Evolutionary conservation across 1,140 invertebrate species (phyloP).

Genomic region (Lordiphosa clarofinis): DNA sequence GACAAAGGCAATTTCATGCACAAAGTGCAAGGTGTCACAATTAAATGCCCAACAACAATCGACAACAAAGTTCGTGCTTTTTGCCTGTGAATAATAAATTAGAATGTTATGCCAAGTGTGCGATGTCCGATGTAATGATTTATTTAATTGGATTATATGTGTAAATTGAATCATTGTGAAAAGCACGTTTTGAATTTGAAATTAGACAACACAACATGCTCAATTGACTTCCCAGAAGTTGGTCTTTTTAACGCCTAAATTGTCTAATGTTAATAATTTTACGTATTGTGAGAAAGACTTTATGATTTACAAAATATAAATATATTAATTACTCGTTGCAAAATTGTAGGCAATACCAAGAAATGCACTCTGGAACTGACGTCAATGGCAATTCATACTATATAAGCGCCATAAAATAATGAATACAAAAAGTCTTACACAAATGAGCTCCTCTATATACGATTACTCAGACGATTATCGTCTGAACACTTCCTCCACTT

Average conservation of each 20-base stretch:
- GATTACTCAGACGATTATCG: no score
- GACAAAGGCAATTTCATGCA: conserved; percentile 21
- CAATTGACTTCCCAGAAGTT: conserved; percentile 1
- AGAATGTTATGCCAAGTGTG: conserved; percentile 42
- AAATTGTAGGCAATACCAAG: no score
- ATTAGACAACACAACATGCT: not conserved
- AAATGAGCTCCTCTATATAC: no score
- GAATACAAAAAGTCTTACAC: no score
- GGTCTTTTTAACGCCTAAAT: not conserved
- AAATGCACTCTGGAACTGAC: no score
- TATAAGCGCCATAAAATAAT: no score
- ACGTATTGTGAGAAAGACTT: no score
- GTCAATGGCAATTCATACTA: no score
- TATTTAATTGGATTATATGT: conserved; percentile 30
- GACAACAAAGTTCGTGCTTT: conserved; percentile 23
- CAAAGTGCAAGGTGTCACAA: conserved; percentile 67
- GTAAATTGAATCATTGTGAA: conserved; percentile 17
- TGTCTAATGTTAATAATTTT: no score
- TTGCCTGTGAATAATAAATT: conserved; percentile 32
- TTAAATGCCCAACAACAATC: conserved; percentile 30
- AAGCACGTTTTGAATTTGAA: conserved; percentile 4
- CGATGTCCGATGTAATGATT: conserved; percentile 21
- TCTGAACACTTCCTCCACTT: no score
- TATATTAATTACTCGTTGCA: no score
- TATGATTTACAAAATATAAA: no score